A percentile compares a stretch with the other conserved stretches of the same genome.
phyloP scores from a whole-genome alignment of 2,888 invertebrate genomes.

The Brenthis ino region DNA sequence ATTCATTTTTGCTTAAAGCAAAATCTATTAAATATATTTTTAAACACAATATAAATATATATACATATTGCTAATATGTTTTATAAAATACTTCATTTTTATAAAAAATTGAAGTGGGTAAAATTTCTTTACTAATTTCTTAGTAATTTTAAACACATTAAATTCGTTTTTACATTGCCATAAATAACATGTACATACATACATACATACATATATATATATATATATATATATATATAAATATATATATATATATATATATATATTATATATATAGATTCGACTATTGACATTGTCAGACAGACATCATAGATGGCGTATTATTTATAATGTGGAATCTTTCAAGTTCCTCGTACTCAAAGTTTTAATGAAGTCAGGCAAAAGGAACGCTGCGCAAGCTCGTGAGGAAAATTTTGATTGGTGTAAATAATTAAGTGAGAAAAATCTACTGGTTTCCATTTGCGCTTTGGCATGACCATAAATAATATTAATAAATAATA shows the following conservation, averaged over 20 bases:
- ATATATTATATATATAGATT: not conserved
- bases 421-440: constrained; percentile 23
- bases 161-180: no score
- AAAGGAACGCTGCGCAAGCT: constrained; percentile 19
- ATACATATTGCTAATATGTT: no score
- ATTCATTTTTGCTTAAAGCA: no score
- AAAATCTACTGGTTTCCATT: constrained; percentile 16
- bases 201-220: no score
- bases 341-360: constrained; percentile 15
- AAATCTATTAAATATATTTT: no score
- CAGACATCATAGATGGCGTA: not conserved
- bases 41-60: no score
- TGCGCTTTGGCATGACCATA: not conserved
- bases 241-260: not conserved
- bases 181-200: no score
- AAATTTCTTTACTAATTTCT: no score
- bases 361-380: constrained; percentile 21
- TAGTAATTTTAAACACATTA: no score
- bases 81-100: no score
- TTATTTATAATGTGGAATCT: constrained; percentile 23
- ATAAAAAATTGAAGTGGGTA: no score
- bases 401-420: constrained; percentile 34
- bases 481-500: constrained; percentile 1
- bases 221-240: not conserved
- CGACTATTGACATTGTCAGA: not conserved